Percentiles rank a stretch among this genome's conserved stretches.
phyloP scores from a whole-genome alignment of 2,797 vertebrate genomes.

The Lagocephalus sceleratus region DNA sequence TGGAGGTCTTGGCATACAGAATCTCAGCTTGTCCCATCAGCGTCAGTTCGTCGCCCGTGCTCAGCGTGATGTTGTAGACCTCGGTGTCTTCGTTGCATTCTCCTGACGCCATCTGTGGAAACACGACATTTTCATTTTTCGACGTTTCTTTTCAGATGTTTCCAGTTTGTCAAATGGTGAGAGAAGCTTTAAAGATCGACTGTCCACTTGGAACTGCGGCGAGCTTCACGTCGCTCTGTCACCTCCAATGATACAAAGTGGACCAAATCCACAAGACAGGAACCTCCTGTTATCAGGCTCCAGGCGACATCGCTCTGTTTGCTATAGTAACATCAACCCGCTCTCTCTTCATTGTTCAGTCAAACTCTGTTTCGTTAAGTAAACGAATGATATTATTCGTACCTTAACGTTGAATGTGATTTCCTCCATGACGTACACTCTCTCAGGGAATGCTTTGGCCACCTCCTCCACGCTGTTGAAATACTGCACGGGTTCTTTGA shows the following conservation, averaged over 20 bases:
- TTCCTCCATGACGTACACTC: slow-evolving; percentile 99
- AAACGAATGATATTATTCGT: slow-evolving; percentile 26
- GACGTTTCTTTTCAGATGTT: too few relatives aligned
- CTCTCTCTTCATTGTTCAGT: too few relatives aligned
- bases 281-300: too few relatives aligned
- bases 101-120: slow-evolving; percentile 90
- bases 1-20: slow-evolving; percentile 93
- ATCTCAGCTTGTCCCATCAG: slow-evolving; percentile 99
- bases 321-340: too few relatives aligned
- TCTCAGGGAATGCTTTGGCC: slow-evolving; percentile 98
- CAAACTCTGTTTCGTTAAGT: too few relatives aligned
- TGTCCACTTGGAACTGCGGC: too few relatives aligned
- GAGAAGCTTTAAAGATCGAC: too few relatives aligned
- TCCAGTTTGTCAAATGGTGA: too few relatives aligned
- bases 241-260: too few relatives aligned
- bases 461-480: slow-evolving; percentile 99
- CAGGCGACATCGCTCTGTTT: too few relatives aligned
- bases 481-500: slow-evolving; percentile 98
- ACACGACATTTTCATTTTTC: slow-evolving; percentile 11
- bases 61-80: slow-evolving; percentile 95
- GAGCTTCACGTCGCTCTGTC: too few relatives aligned
- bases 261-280: too few relatives aligned
- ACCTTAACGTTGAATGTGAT: slow-evolving; percentile 99
- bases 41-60: slow-evolving; percentile 94
- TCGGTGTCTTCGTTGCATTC: slow-evolving; percentile 98